phyloP scores from a whole-genome alignment of 2,113 vertebrate species.

The Gobius niger region DNA sequence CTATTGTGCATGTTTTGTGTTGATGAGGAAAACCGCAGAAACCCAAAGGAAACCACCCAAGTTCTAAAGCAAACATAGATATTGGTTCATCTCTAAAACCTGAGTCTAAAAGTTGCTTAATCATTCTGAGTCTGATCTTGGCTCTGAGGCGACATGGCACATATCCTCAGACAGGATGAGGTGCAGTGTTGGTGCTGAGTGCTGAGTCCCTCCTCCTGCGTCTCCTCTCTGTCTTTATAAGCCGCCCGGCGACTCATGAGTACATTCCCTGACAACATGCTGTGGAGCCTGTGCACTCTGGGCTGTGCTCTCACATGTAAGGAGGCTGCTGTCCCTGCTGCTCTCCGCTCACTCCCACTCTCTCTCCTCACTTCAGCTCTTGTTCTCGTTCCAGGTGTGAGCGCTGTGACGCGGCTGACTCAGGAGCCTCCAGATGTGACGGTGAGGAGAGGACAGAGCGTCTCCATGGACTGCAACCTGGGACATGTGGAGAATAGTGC shows the following conservation, averaged over 20 bases:
- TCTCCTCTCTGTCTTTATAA: not conserved
- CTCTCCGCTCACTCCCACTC: not conserved
- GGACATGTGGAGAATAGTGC: not conserved
- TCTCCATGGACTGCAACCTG: not conserved
- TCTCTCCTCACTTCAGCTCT: constrained; percentile 1
- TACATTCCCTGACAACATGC: not conserved
- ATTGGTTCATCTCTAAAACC: too few species aligned
- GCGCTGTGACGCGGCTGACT: not conserved
- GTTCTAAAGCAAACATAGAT: too few species aligned
- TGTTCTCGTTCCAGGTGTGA: not conserved
- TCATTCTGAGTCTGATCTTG: too few species aligned
- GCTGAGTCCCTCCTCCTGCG: not conserved
- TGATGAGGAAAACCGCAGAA: too few species aligned
- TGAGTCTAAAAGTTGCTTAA: too few species aligned
- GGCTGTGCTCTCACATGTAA: not conserved
- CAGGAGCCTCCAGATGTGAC: not conserved
- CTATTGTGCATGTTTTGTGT: too few species aligned
- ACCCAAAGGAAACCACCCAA: too few species aligned
- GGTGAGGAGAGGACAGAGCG: not conserved
- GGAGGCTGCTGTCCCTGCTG: not conserved
- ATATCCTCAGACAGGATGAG: too few species aligned
- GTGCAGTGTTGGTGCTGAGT: too few species aligned
- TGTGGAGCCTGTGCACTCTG: not conserved
- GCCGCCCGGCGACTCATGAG: not conserved
- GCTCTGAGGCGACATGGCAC: too few species aligned